These are phyloP conservation scores for Numenius phaeopus DNA, from an alignment of 2,797 vertebrate species.

Conservation along the genomic window DNA sequence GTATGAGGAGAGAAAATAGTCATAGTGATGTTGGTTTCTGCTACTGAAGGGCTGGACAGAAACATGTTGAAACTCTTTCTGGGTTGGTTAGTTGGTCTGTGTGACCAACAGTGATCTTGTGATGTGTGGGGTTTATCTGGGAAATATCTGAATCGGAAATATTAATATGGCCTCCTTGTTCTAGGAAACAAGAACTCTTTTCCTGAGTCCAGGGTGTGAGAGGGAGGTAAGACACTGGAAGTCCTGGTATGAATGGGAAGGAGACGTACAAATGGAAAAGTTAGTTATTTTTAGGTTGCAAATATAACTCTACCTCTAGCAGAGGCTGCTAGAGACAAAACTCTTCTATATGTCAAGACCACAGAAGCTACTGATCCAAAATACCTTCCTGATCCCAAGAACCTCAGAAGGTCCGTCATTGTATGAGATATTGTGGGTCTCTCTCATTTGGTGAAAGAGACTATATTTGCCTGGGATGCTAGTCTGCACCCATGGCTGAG, in stretches of 20 bases:
- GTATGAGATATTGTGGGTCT: rapidly evolving
- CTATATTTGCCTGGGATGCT: background rate
- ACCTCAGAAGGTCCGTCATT: background rate
- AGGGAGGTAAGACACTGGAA: background rate
- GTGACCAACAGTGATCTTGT: background rate
- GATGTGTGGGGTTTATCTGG: background rate
- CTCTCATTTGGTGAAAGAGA: background rate
- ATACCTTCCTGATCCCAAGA: background rate
- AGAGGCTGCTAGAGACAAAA: background rate
- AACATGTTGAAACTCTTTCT: background rate
- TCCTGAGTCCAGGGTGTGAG: background rate
- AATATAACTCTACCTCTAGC: background rate
- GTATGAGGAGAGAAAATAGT: background rate
- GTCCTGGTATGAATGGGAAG: background rate
- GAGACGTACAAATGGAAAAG: background rate
- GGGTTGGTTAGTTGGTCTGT: background rate
- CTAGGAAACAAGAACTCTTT: background rate
- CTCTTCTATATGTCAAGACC: background rate
- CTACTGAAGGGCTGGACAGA: background rate
- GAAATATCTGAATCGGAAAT: background rate
- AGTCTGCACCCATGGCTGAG: background rate
- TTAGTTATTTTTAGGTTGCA: background rate
- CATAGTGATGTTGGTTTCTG: background rate
- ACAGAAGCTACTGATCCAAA: background rate
- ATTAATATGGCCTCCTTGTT: background rate